A percentile compares a stretch with the other conserved stretches of the same genome.
Conservation (phyloP, 2,888 invertebrate genomes). For the Ferdinandea cuprea region DNA sequence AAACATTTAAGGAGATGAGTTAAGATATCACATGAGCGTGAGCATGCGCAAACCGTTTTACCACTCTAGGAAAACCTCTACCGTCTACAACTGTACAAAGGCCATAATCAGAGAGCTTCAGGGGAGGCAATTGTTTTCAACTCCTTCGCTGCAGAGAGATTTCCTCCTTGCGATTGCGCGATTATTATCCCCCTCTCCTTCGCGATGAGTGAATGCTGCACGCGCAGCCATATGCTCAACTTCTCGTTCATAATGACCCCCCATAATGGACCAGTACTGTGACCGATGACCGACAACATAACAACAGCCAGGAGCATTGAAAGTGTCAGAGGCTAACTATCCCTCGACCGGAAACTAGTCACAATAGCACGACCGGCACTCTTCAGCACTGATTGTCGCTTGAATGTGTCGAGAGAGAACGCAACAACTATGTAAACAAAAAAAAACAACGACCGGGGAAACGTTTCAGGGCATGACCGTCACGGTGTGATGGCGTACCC, state of each 20-base stretch:
- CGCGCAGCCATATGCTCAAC: conserved; percentile 21
- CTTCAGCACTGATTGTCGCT: conserved; percentile 17
- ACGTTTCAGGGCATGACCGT: conserved; percentile 74
- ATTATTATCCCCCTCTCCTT: conserved; percentile 7
- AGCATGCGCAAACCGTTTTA: too few species aligned
- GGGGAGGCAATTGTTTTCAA: conserved; percentile 68
- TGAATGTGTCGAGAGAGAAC: conserved; percentile 30
- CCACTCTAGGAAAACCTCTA: conserved; percentile 14
- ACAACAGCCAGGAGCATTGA: conserved; percentile 64
- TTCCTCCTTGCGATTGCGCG: conserved; percentile 50
- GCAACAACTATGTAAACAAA: conserved; percentile 69
- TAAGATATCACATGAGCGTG: conserved; percentile 72
- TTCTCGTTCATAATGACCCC: conserved; percentile 57
- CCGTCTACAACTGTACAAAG: conserved; percentile 35
- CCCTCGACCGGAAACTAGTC: conserved; percentile 60
- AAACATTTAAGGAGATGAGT: conserved; percentile 71
- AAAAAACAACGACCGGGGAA: conserved; percentile 46
- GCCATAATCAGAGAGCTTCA: conserved; percentile 56
- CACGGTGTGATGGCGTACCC: conserved; percentile 46
- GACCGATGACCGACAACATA: conserved; percentile 1
- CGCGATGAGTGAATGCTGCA: conserved; percentile 34
- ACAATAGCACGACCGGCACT: conserved; percentile 44
- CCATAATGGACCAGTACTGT: conserved; percentile 3
- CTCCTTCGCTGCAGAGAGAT: conserved; percentile 62
- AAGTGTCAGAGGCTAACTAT: conserved; percentile 68